Evolutionary conservation across 2,888 invertebrate species (phyloP), one percentile per base, ranked within the genome.

Genomic region (Eilema griseolum): DNA sequence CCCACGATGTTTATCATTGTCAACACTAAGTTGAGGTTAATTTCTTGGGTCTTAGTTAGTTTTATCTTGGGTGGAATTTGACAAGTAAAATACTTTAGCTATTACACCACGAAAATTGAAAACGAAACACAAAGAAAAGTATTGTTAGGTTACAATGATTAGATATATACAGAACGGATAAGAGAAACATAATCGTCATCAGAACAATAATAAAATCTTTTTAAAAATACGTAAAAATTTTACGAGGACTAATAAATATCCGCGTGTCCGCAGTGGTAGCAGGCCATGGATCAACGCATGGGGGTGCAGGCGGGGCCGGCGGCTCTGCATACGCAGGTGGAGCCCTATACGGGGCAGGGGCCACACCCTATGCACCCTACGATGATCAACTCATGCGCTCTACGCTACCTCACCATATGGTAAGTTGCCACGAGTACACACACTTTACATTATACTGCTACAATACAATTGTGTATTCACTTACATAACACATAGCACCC

Each of bases 381-480:
- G 96, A 98, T 90, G 88, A 88, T 37, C 98, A 98, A 92, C 93
- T 98, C 90, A 96, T 98, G 95, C 96, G 97, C 89, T 97, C 97
- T 91, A 97, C 98, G 61, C 57, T 82, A 20, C 81, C 74, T 28
- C 76, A 68, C 66, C 79, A 76, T 67, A 82, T 81, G 77, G 75
- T 82, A 41, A 31, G 65, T 41, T 4, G 2, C 0, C 12, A 3
- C 61, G 20, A 20, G 14, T 20, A 7, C 20, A 46, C 20, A 46
- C 46, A 46, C 46, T 20, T 16, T 16, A 16, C 41, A 20, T n/a
- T n/a, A 52, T n/a, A 52, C 52, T 20, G n/a, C 5, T 52, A n/a
- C 52, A n/a, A 41, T 16, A 41, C 41, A 41, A 1, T 41, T 16
- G 16, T 16, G 16, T 5, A 4, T 41, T 12, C 12, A 14, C 37